These are phyloP conservation scores for Tyria jacobaeae DNA, from an alignment of 2,888 invertebrate species.

Conservation along the genomic window DNA sequence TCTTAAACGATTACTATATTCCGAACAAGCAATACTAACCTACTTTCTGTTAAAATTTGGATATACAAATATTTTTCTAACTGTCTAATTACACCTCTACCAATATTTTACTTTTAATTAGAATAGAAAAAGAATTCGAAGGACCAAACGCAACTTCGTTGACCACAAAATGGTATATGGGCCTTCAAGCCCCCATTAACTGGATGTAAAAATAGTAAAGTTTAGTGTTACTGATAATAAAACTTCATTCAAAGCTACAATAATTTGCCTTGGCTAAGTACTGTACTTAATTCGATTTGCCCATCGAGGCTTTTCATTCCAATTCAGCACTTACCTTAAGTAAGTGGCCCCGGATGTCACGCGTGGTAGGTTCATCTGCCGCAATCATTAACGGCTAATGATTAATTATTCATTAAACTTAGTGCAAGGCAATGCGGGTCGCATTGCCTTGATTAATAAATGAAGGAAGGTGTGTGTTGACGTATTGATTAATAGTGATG, in stretches of 20 bases:
- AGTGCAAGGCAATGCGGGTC: not conserved
- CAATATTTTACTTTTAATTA: not conserved
- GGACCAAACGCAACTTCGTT: not conserved
- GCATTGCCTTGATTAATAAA: conserved; percentile 3
- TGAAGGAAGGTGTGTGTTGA: conserved; percentile 5
- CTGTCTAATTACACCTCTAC: too few relatives aligned
- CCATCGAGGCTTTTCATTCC: conserved; percentile 1
- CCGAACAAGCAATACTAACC: too few relatives aligned
- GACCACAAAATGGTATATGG: not conserved
- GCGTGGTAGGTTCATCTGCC: not conserved
- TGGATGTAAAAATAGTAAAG: not conserved
- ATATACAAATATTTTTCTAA: too few relatives aligned
- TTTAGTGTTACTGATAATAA: too few relatives aligned
- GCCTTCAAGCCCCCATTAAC: not conserved
- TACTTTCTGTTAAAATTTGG: too few relatives aligned
- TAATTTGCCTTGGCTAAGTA: not conserved
- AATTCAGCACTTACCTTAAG: not conserved
- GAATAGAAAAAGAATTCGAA: not conserved
- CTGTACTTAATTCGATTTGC: not conserved
- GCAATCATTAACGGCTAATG: conserved; percentile 15
- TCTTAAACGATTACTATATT: too few relatives aligned
- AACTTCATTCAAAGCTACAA: too few relatives aligned
- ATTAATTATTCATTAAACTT: conserved; percentile 17
- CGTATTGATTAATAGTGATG: not conserved
- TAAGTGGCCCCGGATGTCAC: conserved; percentile 11